Conservation (phyloP, 2,113 vertebrate species). For the Pelvicachromis taeniatus region DNA sequence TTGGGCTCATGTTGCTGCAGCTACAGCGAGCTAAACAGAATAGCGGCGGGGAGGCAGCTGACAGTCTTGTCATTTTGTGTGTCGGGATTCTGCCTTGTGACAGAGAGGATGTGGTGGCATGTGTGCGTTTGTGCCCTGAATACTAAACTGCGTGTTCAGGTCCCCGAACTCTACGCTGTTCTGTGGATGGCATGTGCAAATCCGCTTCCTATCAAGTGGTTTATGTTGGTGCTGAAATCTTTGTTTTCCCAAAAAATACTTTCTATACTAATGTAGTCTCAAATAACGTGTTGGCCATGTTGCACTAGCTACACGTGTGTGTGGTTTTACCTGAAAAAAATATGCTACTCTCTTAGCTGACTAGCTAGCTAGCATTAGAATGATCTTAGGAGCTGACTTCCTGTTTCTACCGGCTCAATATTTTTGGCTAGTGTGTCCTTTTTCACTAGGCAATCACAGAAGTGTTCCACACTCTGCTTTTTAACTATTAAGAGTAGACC, state of each 20-base stretch:
- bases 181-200: background rate
- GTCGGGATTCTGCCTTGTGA: conserved; percentile 13
- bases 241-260: background rate
- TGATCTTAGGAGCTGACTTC: rapidly evolving
- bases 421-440: background rate
- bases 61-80: conserved; percentile 5
- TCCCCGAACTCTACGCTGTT: background rate
- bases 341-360: background rate
- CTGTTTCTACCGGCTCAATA: background rate
- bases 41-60: conserved; percentile 6
- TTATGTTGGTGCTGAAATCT: background rate
- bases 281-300: background rate
- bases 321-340: background rate
- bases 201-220: background rate
- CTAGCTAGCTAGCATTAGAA: background rate
- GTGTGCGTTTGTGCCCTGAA: conserved; percentile 27
- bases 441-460: background rate
- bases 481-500: background rate
- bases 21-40: conserved; percentile 20
- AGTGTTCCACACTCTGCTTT: background rate
- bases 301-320: background rate
- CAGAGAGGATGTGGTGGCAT: conserved; percentile 12
- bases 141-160: conserved; percentile 14
- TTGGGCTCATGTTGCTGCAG: background rate
- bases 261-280: background rate